Conservation (phyloP, 2,888 invertebrate species). For the Notocelia uddmanniana region DNA sequence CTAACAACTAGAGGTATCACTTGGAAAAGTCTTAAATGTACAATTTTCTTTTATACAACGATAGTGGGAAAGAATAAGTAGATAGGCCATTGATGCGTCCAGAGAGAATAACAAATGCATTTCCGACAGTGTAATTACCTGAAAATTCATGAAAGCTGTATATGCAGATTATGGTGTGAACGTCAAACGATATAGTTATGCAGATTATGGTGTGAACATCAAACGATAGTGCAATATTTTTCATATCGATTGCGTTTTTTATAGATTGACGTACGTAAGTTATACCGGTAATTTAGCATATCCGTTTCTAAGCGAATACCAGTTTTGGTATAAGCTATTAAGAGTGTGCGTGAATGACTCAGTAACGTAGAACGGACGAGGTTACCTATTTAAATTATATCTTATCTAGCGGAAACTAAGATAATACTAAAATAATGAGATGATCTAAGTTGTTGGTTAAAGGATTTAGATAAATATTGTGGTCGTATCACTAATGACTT, state of each 20-base stretch:
- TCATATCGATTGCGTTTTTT: not conserved
- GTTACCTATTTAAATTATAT: slow-evolving; percentile 12
- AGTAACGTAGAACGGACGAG: slow-evolving; percentile 15
- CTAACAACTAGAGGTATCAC: slow-evolving; percentile 17
- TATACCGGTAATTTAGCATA: slow-evolving; percentile 12
- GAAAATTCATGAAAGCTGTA: too few species aligned
- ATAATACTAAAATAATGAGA: slow-evolving; percentile 36
- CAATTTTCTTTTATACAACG: too few species aligned
- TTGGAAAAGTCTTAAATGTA: not conserved
- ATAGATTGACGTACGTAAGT: not conserved
- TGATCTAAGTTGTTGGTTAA: slow-evolving; percentile 17
- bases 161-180: too few species aligned
- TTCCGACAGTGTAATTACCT: too few species aligned
- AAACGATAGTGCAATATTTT: not conserved
- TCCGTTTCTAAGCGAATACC: slow-evolving; percentile 19
- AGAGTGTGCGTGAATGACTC: slow-evolving; percentile 10
- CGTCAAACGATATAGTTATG: not conserved
- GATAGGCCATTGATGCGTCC: too few species aligned
- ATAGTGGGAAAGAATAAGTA: too few species aligned
- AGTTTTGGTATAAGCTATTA: not conserved
- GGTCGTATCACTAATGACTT: not conserved
- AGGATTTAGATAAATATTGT: slow-evolving; percentile 18
- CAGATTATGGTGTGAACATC: not conserved
- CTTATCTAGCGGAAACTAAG: slow-evolving; percentile 33
- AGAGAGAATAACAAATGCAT: too few species aligned